Evolutionary conservation across 2,113 vertebrate species (phyloP), one percentile per base, ranked within the genome.

Genomic region (Micronisus gabar): DNA sequence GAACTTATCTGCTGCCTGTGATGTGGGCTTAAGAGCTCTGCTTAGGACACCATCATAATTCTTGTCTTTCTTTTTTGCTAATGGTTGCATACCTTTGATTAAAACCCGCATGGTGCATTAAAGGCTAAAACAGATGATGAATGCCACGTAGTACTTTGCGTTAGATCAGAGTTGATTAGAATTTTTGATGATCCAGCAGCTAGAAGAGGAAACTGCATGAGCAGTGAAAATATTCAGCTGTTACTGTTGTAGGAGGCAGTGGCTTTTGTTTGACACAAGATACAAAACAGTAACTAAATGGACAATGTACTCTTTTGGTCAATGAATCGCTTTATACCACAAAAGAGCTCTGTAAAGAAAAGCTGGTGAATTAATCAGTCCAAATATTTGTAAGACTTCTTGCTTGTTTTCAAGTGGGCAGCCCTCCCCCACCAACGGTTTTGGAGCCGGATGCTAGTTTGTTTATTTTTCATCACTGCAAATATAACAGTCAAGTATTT

Each of bases 11-110:
- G 74, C 86, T 96, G 86, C 81, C 90, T 96, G 73, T 92, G 90
- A 93, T 97, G 91, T 70, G 36, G 26, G 84, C 93, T 97, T 96
- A 76, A 97, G 88, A 95, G 79, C 95, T 83, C 96, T 72, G 93
- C 68, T 43, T 79, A 97, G 72, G 79, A 94, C 85, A 82, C 94
- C 79, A 13, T 97, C 96, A 97, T 98, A 97, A 97, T 97, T 98
- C 95, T 97, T 61, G 21, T 90, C 96, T 93, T 80, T 97, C 91
- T 88, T 96, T 97, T 97, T 91, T 96, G 96, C 97, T 96, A 97
- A 97, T 97, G 90, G 95, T 96, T 97, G 94, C 93, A 96, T 97
- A 98, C 95, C 97, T 98, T 98, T 98, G 98, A 98, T 98, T 98
- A 98, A 98, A 97, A 96, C 97, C 97, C 96, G 97, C 95, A 84